phyloP scores from a whole-genome alignment of 2,113 vertebrate genomes.

The Myodes glareolus region DNA sequence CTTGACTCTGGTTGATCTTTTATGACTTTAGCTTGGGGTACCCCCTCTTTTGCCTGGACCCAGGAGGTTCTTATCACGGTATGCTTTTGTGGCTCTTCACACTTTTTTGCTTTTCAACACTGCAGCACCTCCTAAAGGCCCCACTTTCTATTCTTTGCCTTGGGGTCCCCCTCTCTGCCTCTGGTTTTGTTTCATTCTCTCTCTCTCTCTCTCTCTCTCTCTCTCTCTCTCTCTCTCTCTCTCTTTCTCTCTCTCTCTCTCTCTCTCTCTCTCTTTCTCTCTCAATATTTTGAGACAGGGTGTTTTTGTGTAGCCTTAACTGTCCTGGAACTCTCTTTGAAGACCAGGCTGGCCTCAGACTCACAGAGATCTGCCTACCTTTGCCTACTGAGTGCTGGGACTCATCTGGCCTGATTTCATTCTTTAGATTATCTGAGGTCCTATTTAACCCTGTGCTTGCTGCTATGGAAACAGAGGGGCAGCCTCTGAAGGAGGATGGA shows the following conservation, averaged over 20 bases:
- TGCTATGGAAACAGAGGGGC: not conserved
- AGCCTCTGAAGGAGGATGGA: not conserved
- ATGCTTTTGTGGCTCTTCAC: not conserved
- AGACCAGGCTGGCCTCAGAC: not conserved
- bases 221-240: not conserved
- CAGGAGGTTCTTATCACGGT: no score
- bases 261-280: not conserved
- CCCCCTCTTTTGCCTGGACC: not conserved
- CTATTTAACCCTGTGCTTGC: not conserved
- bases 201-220: not conserved
- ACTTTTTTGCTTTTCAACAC: not conserved
- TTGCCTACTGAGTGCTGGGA: no score
- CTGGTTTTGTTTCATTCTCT: not conserved
- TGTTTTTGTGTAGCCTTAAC: not conserved
- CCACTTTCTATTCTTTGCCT: not conserved
- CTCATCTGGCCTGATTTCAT: not conserved
- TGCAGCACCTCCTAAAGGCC: not conserved
- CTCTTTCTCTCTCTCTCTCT: not conserved
- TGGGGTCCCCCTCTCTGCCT: not conserved
- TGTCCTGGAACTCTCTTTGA: not conserved
- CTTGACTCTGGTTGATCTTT: not conserved
- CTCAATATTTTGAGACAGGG: no score
- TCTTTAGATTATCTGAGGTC: not conserved
- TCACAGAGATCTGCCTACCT: not conserved
- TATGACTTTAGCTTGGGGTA: not conserved